Conservation (phyloP, 2,888 invertebrate species). For the Latheticus oryzae region DNA sequence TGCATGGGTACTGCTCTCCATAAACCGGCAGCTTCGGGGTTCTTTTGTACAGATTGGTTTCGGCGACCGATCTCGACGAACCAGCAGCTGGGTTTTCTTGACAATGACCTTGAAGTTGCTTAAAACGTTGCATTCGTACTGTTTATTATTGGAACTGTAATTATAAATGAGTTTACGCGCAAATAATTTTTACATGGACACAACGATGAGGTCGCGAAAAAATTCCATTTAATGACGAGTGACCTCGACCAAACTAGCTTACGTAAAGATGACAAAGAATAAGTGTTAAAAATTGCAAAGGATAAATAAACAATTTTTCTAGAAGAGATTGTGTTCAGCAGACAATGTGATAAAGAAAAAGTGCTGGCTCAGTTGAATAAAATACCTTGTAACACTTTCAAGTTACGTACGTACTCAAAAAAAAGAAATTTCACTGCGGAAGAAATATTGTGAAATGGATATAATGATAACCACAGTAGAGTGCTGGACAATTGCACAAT, state of each 20-base stretch:
- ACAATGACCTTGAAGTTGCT: constrained; percentile 36
- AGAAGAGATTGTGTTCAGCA: background rate
- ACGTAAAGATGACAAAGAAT: constrained; percentile 2
- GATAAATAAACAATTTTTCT: too few species aligned
- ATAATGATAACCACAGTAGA: too few species aligned
- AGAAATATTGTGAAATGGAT: constrained; percentile 20
- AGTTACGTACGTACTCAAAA: constrained; percentile 2
- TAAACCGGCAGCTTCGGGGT: constrained; percentile 34
- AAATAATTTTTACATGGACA: constrained; percentile 14
- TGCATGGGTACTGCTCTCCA: constrained; percentile 38
- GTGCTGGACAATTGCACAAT: too few species aligned
- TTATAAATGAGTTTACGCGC: constrained; percentile 18
- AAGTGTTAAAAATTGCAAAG: background rate
- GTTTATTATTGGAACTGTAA: constrained; percentile 27
- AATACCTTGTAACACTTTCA: constrained; percentile 35
- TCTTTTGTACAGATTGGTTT: constrained; percentile 39
- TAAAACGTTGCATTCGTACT: constrained; percentile 32
- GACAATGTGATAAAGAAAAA: constrained; percentile 5
- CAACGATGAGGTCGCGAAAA: background rate
- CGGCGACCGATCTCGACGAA: constrained; percentile 35
- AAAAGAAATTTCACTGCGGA: constrained; percentile 22
- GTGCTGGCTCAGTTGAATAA: constrained; percentile 17
- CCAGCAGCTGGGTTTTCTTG: constrained; percentile 27
- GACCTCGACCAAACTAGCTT: constrained; percentile 3
- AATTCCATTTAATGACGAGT: background rate